phyloP scores from a whole-genome alignment of 2,113 vertebrate genomes.

The Larimichthys crocea region DNA sequence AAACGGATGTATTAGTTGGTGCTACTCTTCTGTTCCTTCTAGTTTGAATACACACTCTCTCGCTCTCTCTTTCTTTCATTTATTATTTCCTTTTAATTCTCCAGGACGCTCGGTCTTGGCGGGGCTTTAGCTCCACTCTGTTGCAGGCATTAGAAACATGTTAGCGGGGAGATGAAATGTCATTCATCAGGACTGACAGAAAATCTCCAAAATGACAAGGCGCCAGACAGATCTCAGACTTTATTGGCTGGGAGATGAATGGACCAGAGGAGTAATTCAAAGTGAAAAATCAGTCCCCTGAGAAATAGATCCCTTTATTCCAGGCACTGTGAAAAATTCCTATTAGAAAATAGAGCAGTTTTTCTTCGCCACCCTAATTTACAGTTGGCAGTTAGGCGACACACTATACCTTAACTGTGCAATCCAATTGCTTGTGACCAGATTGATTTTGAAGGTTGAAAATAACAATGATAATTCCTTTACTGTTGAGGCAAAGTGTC shows the following conservation, averaged over 20 bases:
- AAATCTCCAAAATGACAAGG: conserved; percentile 79
- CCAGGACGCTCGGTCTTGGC: conserved; percentile 25
- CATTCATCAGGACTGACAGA: conserved; percentile 76
- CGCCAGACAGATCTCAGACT: conserved; percentile 64
- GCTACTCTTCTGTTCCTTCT: conserved; percentile 19
- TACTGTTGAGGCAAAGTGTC: conserved; percentile 6
- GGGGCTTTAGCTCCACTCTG: conserved; percentile 34
- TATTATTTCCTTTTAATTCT: conserved; percentile 37
- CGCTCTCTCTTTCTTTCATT: not conserved
- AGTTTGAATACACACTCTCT: conserved; percentile 14
- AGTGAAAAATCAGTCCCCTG: conserved; percentile 78
- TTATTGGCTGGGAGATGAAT: conserved; percentile 76
- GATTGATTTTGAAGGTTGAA: conserved; percentile 75
- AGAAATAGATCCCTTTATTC: conserved; percentile 70
- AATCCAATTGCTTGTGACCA: conserved; percentile 64
- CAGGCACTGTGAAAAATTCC: conserved; percentile 68
- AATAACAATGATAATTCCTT: conserved; percentile 75
- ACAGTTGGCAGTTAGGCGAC: conserved; percentile 70
- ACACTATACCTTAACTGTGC: conserved; percentile 70
- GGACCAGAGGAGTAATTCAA: conserved; percentile 73
- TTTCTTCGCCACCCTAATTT: conserved; percentile 76
- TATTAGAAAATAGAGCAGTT: conserved; percentile 77
- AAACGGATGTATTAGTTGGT: conserved; percentile 60
- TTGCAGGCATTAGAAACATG: conserved; percentile 62
- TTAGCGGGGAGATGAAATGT: conserved; percentile 68